Conservation (phyloP, 92 coral and sea anemone species). For the Pocillopora meandrina region DNA sequence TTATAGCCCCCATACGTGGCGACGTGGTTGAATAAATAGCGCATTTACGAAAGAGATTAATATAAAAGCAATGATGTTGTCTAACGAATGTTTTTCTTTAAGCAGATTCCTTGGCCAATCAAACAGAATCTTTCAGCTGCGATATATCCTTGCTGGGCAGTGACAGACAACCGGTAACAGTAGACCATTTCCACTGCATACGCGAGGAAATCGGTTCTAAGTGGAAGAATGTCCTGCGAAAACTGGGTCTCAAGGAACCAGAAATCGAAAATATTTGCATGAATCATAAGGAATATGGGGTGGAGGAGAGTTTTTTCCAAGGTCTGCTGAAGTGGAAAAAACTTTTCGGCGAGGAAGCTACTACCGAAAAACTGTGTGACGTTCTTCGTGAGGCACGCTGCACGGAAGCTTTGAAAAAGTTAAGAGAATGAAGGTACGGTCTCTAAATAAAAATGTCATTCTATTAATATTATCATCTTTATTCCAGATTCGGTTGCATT, state of each 20-base stretch:
- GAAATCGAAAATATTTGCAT: background rate
- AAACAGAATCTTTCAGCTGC: too few species aligned
- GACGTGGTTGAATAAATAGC: too few species aligned
- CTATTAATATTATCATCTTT: too few species aligned
- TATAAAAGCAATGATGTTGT: too few species aligned
- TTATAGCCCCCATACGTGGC: too few species aligned
- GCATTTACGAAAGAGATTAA: too few species aligned
- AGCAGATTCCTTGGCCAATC: too few species aligned
- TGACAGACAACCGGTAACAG: background rate
- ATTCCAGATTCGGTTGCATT: too few species aligned
- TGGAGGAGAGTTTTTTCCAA: background rate
- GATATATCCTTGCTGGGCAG: background rate
- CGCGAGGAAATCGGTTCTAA: background rate
- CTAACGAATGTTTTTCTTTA: too few species aligned
- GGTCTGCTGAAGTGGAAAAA: background rate
- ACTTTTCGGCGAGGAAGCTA: background rate
- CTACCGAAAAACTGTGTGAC: background rate
- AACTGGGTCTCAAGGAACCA: background rate
- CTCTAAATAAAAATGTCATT: background rate
- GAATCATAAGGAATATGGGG: background rate
- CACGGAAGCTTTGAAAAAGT: background rate
- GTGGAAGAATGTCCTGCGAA: background rate
- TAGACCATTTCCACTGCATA: background rate
- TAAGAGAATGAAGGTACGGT: background rate
- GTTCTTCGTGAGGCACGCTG: background rate